phyloP scores from a whole-genome alignment of 2,797 vertebrate species.

The Neosilurus hyrtlii region DNA sequence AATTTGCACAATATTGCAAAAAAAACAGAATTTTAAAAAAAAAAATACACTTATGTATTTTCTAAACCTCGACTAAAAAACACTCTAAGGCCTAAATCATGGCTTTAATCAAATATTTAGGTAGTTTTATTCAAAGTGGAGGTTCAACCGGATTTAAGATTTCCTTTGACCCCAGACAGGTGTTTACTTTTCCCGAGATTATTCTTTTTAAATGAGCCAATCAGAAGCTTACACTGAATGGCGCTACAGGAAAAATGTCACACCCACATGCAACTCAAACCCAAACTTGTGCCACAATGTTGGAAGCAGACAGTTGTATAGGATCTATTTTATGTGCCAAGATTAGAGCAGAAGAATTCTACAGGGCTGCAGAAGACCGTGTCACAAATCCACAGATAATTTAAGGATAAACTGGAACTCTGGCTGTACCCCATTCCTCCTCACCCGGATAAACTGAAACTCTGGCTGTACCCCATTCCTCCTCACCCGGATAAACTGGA shows the following conservation, averaged over 20 bases:
- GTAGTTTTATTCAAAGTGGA: not conserved
- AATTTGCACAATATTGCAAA: not conserved
- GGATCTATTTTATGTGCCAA: not conserved
- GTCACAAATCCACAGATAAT: not conserved
- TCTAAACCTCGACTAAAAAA: not conserved
- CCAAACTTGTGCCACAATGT: too few species aligned
- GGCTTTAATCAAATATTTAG: not conserved
- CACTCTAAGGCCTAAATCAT: not conserved
- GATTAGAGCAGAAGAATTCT: not conserved
- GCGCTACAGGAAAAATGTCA: not conserved
- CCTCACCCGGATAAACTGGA: not conserved
- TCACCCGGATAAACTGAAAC: not conserved
- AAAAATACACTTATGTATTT: not conserved
- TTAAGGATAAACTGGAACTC: not conserved
- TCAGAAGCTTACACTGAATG: not conserved
- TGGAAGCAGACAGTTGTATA: too few species aligned
- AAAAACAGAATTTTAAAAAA: not conserved
- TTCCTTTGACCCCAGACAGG: not conserved
- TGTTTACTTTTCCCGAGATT: not conserved
- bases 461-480: too few species aligned
- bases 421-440: too few species aligned
- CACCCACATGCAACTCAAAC: too few species aligned
- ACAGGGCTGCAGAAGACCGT: too few species aligned
- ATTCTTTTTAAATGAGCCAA: slow-evolving; percentile 6
- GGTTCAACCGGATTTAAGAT: slow-evolving; percentile 23